These are phyloP conservation scores for Leptobrachium ailaonicum DNA, from an alignment of 2,113 vertebrate species.

Conservation along the genomic window DNA sequence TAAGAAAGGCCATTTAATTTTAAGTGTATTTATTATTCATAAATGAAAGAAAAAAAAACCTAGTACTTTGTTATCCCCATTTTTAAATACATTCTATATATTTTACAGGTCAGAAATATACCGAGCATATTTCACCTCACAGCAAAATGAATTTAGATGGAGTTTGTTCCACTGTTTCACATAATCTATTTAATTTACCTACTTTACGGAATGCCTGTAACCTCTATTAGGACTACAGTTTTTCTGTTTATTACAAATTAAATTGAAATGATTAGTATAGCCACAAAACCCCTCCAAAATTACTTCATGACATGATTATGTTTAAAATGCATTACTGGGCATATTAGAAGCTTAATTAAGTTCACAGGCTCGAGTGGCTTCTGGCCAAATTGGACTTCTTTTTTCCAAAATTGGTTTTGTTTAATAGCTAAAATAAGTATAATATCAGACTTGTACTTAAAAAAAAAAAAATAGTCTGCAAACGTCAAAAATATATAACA, in stretches of 20 bases:
- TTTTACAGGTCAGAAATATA: not conserved
- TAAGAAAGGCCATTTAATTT: too few relatives aligned
- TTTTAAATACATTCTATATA: too few relatives aligned
- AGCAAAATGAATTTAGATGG: conserved; percentile 12
- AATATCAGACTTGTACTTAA: not conserved
- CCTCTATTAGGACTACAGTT: not conserved
- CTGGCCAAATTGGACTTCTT: conserved; percentile 38
- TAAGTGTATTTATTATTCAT: too few relatives aligned
- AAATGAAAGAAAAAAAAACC: too few relatives aligned
- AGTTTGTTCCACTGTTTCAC: conserved; percentile 10
- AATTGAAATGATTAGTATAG: conserved; percentile 53
- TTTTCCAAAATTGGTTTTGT: not conserved
- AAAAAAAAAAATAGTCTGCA: too few relatives aligned
- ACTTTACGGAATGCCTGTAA: not conserved
- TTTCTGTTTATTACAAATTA: conserved; percentile 48
- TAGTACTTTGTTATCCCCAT: too few relatives aligned
- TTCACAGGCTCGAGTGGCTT: conserved; percentile 31
- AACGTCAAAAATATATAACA: too few relatives aligned
- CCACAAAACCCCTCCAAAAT: conserved; percentile 51
- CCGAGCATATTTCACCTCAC: not conserved
- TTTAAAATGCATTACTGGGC: conserved; percentile 56
- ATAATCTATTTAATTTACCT: conserved; percentile 37
- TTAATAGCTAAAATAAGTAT: conserved; percentile 13
- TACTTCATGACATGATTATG: conserved; percentile 52
- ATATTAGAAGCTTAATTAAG: conserved; percentile 58